phyloP scores from a whole-genome alignment of 64 coral and sea anemone genomes.

The Pocillopora verrucosa region DNA sequence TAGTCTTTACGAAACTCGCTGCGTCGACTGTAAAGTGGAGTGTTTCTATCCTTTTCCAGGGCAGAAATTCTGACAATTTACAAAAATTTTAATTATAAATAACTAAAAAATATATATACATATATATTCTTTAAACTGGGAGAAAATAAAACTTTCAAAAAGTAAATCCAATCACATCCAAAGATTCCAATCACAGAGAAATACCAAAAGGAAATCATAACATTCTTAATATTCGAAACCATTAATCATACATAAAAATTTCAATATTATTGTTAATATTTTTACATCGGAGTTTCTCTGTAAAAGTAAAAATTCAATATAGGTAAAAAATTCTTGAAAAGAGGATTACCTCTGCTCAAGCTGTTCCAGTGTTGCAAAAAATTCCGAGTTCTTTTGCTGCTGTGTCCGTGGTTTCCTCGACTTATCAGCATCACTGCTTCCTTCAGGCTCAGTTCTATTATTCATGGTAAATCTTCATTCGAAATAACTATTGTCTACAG shows the following conservation, averaged over 20 bases:
- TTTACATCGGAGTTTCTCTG: background rate
- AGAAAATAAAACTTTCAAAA: no score
- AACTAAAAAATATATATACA: no score
- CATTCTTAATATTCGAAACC: background rate
- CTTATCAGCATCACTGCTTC: background rate
- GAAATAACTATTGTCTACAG: background rate
- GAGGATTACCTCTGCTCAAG: slow-evolving; percentile 77
- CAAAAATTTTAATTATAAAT: background rate
- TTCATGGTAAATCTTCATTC: slow-evolving; percentile 43
- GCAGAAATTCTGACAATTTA: slow-evolving; percentile 53
- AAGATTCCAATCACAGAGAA: no score
- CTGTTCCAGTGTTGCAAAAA: slow-evolving; percentile 77
- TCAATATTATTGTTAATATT: background rate
- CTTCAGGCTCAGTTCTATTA: slow-evolving; percentile 34
- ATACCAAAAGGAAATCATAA: background rate
- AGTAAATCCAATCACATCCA: no score
- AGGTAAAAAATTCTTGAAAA: no score
- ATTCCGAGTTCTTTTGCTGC: slow-evolving; percentile 77
- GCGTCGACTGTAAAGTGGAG: slow-evolving; percentile 67
- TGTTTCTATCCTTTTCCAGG: slow-evolving; percentile 92
- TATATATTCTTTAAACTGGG: no score
- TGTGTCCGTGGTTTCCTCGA: slow-evolving; percentile 18
- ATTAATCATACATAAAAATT: background rate
- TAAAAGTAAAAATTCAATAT: background rate
- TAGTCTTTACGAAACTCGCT: slow-evolving; percentile 98